Percentiles rank a stretch among this genome's conserved stretches.
Evolutionary conservation across 2,888 invertebrate genomes (phyloP).

Genomic region (Drosophila affinis): DNA sequence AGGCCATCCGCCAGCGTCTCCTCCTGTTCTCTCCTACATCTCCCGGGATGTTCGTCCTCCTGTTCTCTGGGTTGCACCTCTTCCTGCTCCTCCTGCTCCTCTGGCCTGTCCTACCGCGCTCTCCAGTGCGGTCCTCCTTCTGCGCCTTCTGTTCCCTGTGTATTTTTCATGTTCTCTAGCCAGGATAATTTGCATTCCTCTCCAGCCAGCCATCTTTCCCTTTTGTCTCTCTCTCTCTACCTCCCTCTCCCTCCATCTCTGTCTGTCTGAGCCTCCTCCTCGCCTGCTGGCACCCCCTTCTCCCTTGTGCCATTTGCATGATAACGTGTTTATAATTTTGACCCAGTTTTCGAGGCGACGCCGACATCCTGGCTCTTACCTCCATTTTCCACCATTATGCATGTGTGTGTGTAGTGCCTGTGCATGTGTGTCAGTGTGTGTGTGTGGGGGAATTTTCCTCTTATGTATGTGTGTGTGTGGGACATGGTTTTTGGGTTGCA

Average conservation of each 20-base stretch:
- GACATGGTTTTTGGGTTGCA: slow-evolving; percentile 28
- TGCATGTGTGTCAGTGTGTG: neutral
- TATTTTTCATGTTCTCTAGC: slow-evolving; percentile 48
- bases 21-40: neutral
- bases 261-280: slow-evolving; percentile 12
- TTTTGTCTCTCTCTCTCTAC: slow-evolving; percentile 1
- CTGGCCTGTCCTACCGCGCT: slow-evolving; percentile 9
- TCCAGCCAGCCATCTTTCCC: slow-evolving; percentile 17
- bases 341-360: slow-evolving; percentile 62
- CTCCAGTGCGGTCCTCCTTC: too few relatives aligned
- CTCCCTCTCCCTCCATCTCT: neutral
- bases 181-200: slow-evolving; percentile 68
- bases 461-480: slow-evolving; percentile 37
- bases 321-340: slow-evolving; percentile 79
- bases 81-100: neutral
- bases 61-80: neutral
- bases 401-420: slow-evolving; percentile 38
- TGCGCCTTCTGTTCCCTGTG: slow-evolving; percentile 16
- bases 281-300: slow-evolving; percentile 14
- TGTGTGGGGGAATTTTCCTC: slow-evolving; percentile 5
- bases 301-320: slow-evolving; percentile 76
- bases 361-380: slow-evolving; percentile 31
- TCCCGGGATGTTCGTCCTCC: neutral
- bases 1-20: neutral
- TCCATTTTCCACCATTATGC: slow-evolving; percentile 32